A percentile compares a stretch with the other conserved stretches of the same genome.
These are phyloP conservation scores for Taeniopygia guttata DNA, from an alignment of 2,797 vertebrate genomes.

Conservation along the genomic window DNA sequence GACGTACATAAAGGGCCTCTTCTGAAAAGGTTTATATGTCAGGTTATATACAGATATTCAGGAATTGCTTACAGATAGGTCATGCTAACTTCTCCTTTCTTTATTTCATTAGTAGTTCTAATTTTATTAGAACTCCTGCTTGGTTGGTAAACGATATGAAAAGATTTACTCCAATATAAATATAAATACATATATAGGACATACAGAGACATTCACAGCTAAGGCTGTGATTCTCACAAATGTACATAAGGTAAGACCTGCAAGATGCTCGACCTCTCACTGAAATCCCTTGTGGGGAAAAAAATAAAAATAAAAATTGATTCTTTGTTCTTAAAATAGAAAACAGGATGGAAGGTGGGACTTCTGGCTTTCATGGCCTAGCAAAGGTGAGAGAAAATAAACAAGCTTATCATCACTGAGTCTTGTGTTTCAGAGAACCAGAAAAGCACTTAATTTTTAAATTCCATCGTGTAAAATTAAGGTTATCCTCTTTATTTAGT, in stretches of 20 bases:
- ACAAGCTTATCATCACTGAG: neutral
- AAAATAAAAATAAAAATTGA: neutral
- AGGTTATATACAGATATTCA: neutral
- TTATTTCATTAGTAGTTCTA: neutral
- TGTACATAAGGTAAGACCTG: neutral
- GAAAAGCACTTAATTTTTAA: neutral
- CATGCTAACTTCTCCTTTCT: neutral
- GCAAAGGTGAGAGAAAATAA: neutral
- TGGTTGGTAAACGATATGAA: neutral
- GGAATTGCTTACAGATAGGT: neutral
- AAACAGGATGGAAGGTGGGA: neutral
- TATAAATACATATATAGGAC: neutral
- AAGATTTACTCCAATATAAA: neutral
- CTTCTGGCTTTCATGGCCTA: neutral
- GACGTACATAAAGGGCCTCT: neutral
- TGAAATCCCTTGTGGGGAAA: neutral
- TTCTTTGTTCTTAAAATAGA: neutral
- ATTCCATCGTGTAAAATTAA: neutral
- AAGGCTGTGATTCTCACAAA: neutral
- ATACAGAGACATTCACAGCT: neutral
- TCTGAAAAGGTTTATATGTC: neutral
- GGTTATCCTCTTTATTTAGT: neutral
- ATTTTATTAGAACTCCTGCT: neutral
- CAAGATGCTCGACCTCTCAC: neutral
- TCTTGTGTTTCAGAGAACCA: neutral